Conservation (phyloP, 1,140 invertebrate species). For the Glomeris maerens region DNA sequence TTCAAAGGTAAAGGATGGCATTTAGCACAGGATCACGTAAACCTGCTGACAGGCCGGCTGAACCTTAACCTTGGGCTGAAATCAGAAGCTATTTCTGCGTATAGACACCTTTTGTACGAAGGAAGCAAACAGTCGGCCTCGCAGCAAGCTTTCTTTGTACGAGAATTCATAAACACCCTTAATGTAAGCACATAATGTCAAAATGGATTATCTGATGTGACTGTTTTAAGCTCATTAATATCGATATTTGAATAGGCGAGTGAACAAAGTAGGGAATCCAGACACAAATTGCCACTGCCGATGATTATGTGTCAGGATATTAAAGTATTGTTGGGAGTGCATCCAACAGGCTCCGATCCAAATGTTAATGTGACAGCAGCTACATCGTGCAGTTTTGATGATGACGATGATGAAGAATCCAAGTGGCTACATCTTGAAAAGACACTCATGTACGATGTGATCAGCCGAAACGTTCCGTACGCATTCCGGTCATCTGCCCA, state of each 20-base stretch:
- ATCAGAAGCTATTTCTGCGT: slow-evolving; percentile 57
- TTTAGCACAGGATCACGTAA: slow-evolving; percentile 85
- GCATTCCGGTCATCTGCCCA: slow-evolving; percentile 60
- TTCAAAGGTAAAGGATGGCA: slow-evolving; percentile 71
- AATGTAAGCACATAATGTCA: slow-evolving; percentile 39
- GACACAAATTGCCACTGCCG: neutral
- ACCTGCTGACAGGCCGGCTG: slow-evolving; percentile 80
- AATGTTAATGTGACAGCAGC: slow-evolving; percentile 44
- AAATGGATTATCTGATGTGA: slow-evolving; percentile 9
- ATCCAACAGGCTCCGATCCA: slow-evolving; percentile 50
- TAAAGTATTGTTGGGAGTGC: slow-evolving; percentile 20
- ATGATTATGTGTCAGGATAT: slow-evolving; percentile 8
- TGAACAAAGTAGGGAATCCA: neutral
- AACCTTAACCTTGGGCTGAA: slow-evolving; percentile 61
- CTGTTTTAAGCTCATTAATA: slow-evolving; percentile 8
- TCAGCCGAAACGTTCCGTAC: slow-evolving; percentile 50
- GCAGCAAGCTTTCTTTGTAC: slow-evolving; percentile 70
- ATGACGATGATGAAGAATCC: slow-evolving; percentile 22
- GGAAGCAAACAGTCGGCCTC: slow-evolving; percentile 43
- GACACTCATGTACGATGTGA: slow-evolving; percentile 51
- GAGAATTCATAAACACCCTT: slow-evolving; percentile 72
- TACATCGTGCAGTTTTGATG: slow-evolving; percentile 28
- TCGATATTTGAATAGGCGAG: slow-evolving; percentile 4
- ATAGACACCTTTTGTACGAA: slow-evolving; percentile 59
- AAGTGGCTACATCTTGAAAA: slow-evolving; percentile 59